Conservation (phyloP, 2,888 invertebrate genomes). For the Macropis europaea region DNA sequence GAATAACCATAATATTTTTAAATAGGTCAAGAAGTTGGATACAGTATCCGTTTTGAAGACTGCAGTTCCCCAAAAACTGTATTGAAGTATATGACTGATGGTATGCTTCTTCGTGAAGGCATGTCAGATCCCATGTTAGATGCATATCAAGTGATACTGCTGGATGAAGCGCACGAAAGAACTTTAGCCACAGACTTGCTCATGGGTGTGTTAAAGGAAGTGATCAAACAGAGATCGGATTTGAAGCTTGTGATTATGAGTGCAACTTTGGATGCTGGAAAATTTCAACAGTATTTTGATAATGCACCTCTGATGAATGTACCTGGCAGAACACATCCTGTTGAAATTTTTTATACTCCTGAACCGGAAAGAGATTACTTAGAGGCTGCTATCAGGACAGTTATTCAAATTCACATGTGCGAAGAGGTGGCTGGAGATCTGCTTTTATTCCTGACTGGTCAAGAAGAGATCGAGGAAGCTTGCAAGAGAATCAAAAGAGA, state of each 20-base stretch:
- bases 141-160: constrained; percentile 95
- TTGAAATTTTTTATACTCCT: constrained; percentile 99
- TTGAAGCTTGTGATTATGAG: constrained; percentile 99
- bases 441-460: constrained; percentile 93
- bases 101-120: constrained; percentile 99
- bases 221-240: constrained; percentile 94
- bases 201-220: constrained; percentile 99
- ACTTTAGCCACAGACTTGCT: constrained; percentile 99
- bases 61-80: constrained; percentile 97
- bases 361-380: constrained; percentile 99
- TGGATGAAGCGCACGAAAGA: constrained; percentile 99
- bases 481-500: constrained; percentile 98
- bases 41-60: constrained; percentile 99
- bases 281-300: constrained; percentile 99
- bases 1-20: not conserved
- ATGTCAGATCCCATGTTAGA: constrained; percentile 99
- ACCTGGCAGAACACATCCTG: constrained; percentile 97
- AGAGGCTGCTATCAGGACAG: constrained; percentile 99
- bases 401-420: constrained; percentile 98
- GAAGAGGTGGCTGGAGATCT: constrained; percentile 96
- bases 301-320: constrained; percentile 99
- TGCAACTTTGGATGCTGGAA: constrained; percentile 99
- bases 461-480: constrained; percentile 98
- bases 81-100: constrained; percentile 99
- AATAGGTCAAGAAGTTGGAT: constrained; percentile 92